Conservation (phyloP, 2,113 vertebrate genomes). For the Cyanoderma ruficeps region DNA sequence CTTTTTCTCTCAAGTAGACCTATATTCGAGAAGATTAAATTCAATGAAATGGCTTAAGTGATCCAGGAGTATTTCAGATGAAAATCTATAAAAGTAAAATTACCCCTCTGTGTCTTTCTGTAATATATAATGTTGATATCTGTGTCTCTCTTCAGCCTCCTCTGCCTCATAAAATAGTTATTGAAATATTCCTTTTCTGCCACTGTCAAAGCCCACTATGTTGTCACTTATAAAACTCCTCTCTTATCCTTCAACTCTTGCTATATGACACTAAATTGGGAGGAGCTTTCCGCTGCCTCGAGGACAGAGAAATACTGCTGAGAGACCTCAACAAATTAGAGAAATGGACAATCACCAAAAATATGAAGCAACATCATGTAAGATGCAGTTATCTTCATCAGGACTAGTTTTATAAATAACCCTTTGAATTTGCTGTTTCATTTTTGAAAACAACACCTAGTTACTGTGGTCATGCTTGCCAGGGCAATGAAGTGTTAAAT, state of each 20-base stretch:
- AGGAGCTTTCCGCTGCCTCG: rapidly evolving
- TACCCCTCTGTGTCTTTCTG: background rate
- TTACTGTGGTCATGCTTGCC: background rate
- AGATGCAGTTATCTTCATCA: background rate
- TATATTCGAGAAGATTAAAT: background rate
- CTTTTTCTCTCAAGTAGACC: background rate
- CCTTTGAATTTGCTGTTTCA: background rate
- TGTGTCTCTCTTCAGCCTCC: background rate
- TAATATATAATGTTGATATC: background rate
- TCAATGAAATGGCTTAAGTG: background rate
- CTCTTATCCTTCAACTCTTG: background rate
- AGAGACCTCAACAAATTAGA: background rate
- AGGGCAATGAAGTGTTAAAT: background rate
- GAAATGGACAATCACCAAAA: background rate
- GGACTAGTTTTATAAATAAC: background rate
- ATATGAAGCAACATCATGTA: background rate
- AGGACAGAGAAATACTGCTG: background rate
- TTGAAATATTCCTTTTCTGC: background rate
- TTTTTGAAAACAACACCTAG: background rate
- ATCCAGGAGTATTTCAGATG: background rate
- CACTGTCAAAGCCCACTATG: background rate
- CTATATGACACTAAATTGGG: background rate
- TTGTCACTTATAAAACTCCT: background rate
- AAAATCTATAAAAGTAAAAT: background rate
- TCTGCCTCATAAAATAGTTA: background rate